These are phyloP conservation scores for Zele albiditarsus DNA, from an alignment of 2,888 invertebrate genomes.

Conservation along the genomic window DNA sequence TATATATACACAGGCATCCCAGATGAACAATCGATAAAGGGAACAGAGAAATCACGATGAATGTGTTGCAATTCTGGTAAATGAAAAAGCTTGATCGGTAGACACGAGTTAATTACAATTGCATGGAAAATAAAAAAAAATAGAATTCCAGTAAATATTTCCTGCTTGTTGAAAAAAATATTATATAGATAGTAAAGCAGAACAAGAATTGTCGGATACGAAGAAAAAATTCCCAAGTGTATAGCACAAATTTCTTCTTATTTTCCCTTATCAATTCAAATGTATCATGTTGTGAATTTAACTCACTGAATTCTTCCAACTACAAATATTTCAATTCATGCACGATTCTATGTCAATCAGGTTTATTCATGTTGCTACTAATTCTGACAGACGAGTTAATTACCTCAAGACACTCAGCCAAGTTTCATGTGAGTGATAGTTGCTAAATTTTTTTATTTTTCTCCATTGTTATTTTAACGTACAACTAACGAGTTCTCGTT, in stretches of 20 bases:
- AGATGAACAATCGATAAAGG: neutral
- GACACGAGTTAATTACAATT: neutral
- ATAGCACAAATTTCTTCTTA: no score
- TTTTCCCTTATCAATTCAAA: no score
- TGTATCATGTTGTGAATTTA: no score
- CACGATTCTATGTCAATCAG: neutral
- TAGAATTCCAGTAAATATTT: no score
- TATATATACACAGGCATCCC: neutral
- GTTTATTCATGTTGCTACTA: neutral
- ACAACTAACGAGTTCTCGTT: neutral
- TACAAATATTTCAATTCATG: no score
- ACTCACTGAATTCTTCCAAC: no score
- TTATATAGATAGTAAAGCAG: no score
- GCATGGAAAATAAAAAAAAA: neutral
- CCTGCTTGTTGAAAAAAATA: no score
- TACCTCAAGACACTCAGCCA: neutral
- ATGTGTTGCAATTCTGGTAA: neutral
- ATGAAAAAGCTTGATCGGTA: neutral
- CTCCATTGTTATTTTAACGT: neutral
- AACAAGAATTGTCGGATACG: no score
- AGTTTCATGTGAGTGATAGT: neutral
- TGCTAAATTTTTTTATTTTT: neutral
- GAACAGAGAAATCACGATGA: neutral
- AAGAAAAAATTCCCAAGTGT: no score
- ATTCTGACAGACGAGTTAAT: neutral